Percentiles rank a stretch among this genome's conserved stretches.
Evolutionary conservation across 2,888 invertebrate genomes (phyloP).

Genomic region (Chydorus sphaericus): DNA sequence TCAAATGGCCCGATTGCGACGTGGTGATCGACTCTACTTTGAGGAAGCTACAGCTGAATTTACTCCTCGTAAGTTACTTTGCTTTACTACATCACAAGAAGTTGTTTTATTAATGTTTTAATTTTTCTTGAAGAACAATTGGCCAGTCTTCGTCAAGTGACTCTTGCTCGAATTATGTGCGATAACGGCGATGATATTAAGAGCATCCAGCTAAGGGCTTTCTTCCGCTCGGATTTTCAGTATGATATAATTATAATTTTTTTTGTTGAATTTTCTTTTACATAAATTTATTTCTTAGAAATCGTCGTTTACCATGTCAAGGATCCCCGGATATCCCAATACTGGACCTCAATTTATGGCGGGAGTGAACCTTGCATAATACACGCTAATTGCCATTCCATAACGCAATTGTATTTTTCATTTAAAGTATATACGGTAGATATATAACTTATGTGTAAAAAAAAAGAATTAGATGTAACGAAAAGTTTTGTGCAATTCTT

Average conservation of each 20-base stretch:
- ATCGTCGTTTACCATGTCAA: neutral
- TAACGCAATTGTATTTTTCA: too few species aligned
- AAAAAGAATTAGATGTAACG: too few species aligned
- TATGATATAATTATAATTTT: too few species aligned
- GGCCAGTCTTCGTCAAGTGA: constrained; percentile 8
- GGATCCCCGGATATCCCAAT: constrained; percentile 20
- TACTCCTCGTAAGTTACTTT: neutral
- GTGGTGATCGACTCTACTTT: constrained; percentile 67
- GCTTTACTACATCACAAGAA: too few species aligned
- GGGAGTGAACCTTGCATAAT: constrained; percentile 25
- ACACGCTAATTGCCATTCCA: too few species aligned
- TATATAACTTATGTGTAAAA: too few species aligned
- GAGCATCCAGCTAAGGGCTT: constrained; percentile 7
- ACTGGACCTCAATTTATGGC: constrained; percentile 29
- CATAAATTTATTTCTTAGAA: neutral
- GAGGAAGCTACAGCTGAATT: constrained; percentile 46
- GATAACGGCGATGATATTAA: constrained; percentile 10
- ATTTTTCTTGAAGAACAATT: constrained; percentile 14
- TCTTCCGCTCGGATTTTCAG: constrained; percentile 12
- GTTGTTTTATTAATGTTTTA: too few species aligned
- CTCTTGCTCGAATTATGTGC: constrained; percentile 2
- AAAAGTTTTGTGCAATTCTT: too few species aligned
- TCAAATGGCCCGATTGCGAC: constrained; percentile 53
- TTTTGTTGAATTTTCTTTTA: neutral
- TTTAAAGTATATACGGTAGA: too few species aligned